Evolutionary conservation across 2,797 vertebrate species (phyloP), one percentile per base, ranked within the genome.

Genomic region (Dallia pectoralis): DNA sequence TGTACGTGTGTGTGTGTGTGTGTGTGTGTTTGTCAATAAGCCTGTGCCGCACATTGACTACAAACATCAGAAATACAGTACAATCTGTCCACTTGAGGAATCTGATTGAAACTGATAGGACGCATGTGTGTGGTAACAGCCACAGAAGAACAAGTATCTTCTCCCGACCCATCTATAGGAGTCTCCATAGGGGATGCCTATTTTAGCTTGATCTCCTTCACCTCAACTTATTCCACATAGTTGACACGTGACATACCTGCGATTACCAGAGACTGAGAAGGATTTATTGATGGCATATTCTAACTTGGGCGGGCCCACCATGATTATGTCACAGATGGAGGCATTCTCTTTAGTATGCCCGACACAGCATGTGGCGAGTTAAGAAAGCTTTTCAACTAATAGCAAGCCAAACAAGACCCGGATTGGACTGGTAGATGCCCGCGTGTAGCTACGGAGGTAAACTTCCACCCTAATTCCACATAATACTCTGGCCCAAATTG

Each of bases 271-370:
- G 14, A 16, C 16, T 53, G 49, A 53, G 49, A 53, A 18, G 11
- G 15, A 53, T 22, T 59, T n/a, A 59, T 9, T 25, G 51, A 3
- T 47, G 16, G 11, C 1, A 15, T 48, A 48, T 56, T 51, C 68
- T 63, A 70, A 74, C 65, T 47, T 76, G 65, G 69, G 59, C 69
- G 70, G 75, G 81, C 77, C 73, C 84, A 68, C 71, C 66, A 68
- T 77, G 84, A 84, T 82, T 79, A 76, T 77, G 71, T 78, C 51
- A 74, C 84, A 84, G 81, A 81, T 78, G 79, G 82, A 74, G 77
- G 36, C 72, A 72, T 49, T 56, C 65, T 67, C 74, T 74, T 68
- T 75, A 11, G 51, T 44, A 51, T 80, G 80, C 77, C 79, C 80
- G 77, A 72, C 68, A 53, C 81, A 82, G 74, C 81, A 75, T 86